Percentiles rank a stretch among this genome's conserved stretches.
These are phyloP conservation scores for Thalassarche chlororhynchos DNA, from an alignment of 2,113 vertebrate species.

Conservation along the genomic window DNA sequence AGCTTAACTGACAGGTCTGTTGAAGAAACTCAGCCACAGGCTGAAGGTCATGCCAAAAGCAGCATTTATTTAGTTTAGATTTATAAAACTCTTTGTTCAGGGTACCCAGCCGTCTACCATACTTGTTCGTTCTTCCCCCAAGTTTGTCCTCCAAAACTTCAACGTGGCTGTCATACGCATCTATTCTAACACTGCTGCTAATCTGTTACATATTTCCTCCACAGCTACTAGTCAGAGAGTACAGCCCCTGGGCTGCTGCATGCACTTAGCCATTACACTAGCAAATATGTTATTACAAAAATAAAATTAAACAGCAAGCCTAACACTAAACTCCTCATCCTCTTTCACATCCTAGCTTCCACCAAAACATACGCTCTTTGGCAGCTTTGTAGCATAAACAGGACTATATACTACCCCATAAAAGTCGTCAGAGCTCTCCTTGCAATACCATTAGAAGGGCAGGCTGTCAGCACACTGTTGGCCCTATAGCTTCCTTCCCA, in stretches of 20 bases:
- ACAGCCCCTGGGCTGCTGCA: background rate
- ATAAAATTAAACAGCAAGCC: constrained; percentile 26
- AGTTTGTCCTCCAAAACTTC: background rate
- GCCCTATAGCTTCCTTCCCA: constrained; percentile 66
- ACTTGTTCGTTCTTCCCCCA: background rate
- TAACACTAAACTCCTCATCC: constrained; percentile 2
- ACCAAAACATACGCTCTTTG: constrained; percentile 6
- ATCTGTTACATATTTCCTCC: background rate
- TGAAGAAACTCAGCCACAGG: background rate
- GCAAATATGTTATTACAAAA: constrained; percentile 22
- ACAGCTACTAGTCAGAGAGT: background rate
- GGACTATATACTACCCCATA: constrained; percentile 28
- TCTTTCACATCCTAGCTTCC: constrained; percentile 13
- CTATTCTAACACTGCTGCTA: background rate
- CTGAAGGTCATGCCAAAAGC: background rate
- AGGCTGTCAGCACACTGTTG: constrained; percentile 64
- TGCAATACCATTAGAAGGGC: constrained; percentile 44
- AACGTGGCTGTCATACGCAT: background rate
- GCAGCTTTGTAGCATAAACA: constrained; percentile 37
- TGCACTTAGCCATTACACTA: background rate
- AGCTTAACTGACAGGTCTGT: background rate
- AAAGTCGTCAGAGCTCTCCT: constrained; percentile 4
- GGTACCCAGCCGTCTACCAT: background rate
- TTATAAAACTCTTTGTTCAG: background rate
- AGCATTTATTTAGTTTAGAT: background rate